Percentiles rank a stretch among this genome's conserved stretches.
Conservation (phyloP, 37 sponge, comb jelly and placozoan genomes). For the Lycopodina hypogea region DNA sequence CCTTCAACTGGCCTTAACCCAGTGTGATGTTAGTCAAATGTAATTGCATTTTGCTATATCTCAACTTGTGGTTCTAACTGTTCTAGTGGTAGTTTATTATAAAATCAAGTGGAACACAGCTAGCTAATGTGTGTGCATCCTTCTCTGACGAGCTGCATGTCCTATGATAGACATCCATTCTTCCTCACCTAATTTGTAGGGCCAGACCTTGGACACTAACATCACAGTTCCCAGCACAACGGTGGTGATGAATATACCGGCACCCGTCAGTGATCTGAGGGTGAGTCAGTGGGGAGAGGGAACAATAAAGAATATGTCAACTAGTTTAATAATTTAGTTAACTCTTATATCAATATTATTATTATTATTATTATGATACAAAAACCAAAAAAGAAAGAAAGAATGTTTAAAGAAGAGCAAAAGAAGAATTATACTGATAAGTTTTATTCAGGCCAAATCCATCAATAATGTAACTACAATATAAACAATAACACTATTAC, state of each 20-base stretch:
- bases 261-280: constrained; percentile 72
- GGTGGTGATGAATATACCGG: constrained; percentile 77
- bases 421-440: too few relatives aligned
- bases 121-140: neutral
- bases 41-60: neutral
- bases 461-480: too few relatives aligned
- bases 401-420: neutral
- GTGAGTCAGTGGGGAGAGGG: too few relatives aligned
- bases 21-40: neutral
- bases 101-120: neutral
- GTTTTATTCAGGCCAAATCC: too few relatives aligned
- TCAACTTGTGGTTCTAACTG: too few relatives aligned
- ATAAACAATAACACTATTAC: neutral
- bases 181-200: constrained; percentile 43
- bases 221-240: constrained; percentile 70
- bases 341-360: neutral
- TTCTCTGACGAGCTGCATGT: neutral
- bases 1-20: too few relatives aligned
- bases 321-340: neutral
- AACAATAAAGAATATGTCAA: too few relatives aligned
- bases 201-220: constrained; percentile 20
- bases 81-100: neutral
- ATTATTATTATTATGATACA: constrained; percentile 4
- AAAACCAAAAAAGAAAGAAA: neutral
- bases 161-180: neutral